Conservation (phyloP, 2,888 invertebrate species). For the Papilio elwesi region DNA sequence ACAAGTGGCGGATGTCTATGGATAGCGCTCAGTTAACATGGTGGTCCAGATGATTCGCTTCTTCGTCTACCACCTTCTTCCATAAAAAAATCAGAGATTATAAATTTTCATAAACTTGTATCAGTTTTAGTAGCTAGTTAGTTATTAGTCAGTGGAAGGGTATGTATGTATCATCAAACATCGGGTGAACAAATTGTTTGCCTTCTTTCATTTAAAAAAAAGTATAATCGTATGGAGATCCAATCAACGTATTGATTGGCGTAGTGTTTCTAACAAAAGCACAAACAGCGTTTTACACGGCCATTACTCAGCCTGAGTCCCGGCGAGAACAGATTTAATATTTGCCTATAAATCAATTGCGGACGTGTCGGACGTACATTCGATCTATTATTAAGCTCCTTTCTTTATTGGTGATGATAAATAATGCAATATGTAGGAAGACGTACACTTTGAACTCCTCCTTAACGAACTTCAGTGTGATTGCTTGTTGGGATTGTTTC, state of each 20-base stretch:
- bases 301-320: slow-evolving; percentile 71
- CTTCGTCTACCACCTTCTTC: too few species aligned
- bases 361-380: slow-evolving; percentile 67
- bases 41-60: too few species aligned
- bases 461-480: slow-evolving; percentile 26
- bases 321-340: slow-evolving; percentile 81
- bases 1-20: too few species aligned
- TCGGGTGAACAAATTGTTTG: not conserved
- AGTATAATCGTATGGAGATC: slow-evolving; percentile 50
- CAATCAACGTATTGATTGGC: slow-evolving; percentile 58
- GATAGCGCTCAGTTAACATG: too few species aligned
- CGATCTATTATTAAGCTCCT: slow-evolving; percentile 68
- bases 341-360: slow-evolving; percentile 82
- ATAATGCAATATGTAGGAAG: slow-evolving; percentile 51
- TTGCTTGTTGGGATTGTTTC: not conserved
- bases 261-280: slow-evolving; percentile 66
- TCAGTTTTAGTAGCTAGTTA: too few species aligned
- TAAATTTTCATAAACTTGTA: too few species aligned
- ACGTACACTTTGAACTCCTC: slow-evolving; percentile 38
- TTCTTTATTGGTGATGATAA: slow-evolving; percentile 66
- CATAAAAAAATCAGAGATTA: too few species aligned
- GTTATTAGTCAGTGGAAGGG: too few species aligned
- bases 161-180: not conserved
- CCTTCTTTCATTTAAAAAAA: not conserved
- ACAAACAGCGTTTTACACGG: slow-evolving; percentile 62